Evolutionary conservation across 2,888 invertebrate species (phyloP).

Genomic region (Lasioglossum oenotherae): DNA sequence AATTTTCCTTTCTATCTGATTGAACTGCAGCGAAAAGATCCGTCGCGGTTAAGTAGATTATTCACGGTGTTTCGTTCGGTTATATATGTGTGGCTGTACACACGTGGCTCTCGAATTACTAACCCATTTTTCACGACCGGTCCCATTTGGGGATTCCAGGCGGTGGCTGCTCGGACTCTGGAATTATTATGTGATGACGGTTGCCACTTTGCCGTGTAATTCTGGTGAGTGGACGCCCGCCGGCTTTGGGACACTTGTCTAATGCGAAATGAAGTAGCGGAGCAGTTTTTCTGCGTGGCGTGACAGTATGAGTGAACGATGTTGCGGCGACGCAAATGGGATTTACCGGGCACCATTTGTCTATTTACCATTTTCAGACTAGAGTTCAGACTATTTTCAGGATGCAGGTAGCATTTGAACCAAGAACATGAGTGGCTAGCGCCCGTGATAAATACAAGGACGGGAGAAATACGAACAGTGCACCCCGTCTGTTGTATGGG

Average conservation of each 20-base stretch:
- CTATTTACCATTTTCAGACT: not conserved
- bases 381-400: not conserved
- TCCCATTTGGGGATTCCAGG: slow-evolving; percentile 2
- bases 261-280: not conserved
- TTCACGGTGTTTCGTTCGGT: not conserved
- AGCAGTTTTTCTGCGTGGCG: not conserved
- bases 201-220: slow-evolving; percentile 17
- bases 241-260: slow-evolving; percentile 17
- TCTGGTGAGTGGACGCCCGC: slow-evolving; percentile 9
- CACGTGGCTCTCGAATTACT: not conserved
- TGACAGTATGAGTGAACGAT: not conserved
- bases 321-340: not conserved
- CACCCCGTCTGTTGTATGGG: too few relatives aligned
- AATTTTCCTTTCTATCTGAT: slow-evolving; percentile 16
- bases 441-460: too few relatives aligned
- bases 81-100: not conserved
- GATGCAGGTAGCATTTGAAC: too few relatives aligned
- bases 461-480: too few relatives aligned
- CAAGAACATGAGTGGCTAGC: too few relatives aligned
- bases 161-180: not conserved
- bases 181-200: slow-evolving; percentile 18
- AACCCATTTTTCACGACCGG: slow-evolving; percentile 1
- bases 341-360: not conserved
- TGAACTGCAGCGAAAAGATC: slow-evolving; percentile 10
- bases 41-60: slow-evolving; percentile 9